Base-by-base conservation (phyloP, 2,888 invertebrate genomes). In the Chrysolina haemoptera region DNA sequence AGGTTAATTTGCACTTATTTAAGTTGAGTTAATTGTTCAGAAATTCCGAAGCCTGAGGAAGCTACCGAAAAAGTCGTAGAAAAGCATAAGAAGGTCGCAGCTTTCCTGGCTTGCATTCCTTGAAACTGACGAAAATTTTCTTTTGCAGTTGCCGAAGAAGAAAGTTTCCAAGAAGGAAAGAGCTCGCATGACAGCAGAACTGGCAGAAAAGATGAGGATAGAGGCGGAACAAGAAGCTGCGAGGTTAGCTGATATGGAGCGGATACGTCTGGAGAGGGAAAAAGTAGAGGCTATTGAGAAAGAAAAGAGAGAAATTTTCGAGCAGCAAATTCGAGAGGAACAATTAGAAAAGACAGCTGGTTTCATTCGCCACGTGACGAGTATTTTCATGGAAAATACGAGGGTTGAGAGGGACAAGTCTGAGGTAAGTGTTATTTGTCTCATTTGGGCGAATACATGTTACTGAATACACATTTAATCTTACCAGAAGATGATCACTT, bases 301-400 rank as follows among this genome's bases (percentile, higher is more conserved):
- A 68, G 86, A 93, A 40, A 84, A 83, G 68, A 78, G 78, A 16
- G 86, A 88, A 55, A 73, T 75, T 0, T 66, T 76, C 16, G 87
- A 88, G 66, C 85, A 86, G 40, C 64, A 74, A 4, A 16, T 82
- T 11, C 76, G 88, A 8, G 70, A 79, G 16, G 86, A 87, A 41
- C 87, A 87, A 66, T 73, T 88, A 20, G 67, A 77, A 14, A 78
- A 75, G 62, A 40, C 78, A 1, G 82, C 80, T 76, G 83, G 80
- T 62, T 18, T 66, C 14, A 69, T 69, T n/a, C 43, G 68, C 14
- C 18, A 43, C 10, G 70, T 69, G 9, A n/a, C 20, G 16, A 43
- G 43, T 11, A 10, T 48, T n/a, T 68, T 67, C 18, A n/a, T 16
- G 55, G 73, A 76, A 8, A 22, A 22, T 18, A n/a, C 35, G 22